Percentiles rank a stretch among this genome's conserved stretches.
These are phyloP conservation scores for Parambassis ranga DNA, from an alignment of 2,797 vertebrate species.

Conservation along the genomic window DNA sequence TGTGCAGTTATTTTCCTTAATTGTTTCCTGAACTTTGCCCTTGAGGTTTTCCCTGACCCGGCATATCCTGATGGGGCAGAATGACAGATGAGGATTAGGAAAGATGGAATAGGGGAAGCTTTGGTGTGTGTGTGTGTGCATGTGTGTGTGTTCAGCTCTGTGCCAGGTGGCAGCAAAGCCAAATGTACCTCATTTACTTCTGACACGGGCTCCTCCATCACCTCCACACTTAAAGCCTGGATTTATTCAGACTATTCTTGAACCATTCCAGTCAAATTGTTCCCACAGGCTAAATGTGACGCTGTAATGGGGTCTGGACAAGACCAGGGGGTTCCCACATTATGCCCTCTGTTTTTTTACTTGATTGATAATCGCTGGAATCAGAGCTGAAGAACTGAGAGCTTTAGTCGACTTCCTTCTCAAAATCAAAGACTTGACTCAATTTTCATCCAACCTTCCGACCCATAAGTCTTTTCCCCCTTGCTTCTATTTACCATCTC, in stretches of 20 bases:
- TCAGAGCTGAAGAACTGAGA: background rate
- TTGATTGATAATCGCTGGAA: constrained; percentile 14
- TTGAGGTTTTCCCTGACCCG: constrained; percentile 66
- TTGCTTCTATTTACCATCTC: background rate
- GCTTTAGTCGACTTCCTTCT: background rate
- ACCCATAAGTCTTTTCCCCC: background rate
- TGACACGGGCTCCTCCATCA: constrained; percentile 57
- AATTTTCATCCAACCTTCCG: background rate
- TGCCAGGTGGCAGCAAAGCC: constrained; percentile 60
- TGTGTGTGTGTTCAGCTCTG: constrained; percentile 17
- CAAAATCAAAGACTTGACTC: background rate
- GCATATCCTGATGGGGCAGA: constrained; percentile 63
- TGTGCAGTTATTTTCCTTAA: constrained; percentile 73
- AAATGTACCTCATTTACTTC: constrained; percentile 61
- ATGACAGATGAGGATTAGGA: constrained; percentile 45
- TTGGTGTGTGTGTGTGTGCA: background rate
- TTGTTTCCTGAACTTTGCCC: constrained; percentile 82
- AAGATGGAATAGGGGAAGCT: constrained; percentile 43
- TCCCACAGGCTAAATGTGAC: constrained; percentile 41
- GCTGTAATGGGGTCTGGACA: constrained; percentile 23
- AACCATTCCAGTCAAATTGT: constrained; percentile 34
- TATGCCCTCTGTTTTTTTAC: background rate
- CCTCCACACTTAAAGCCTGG: constrained; percentile 29
- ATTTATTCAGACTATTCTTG: constrained; percentile 20
- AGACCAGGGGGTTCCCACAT: constrained; percentile 21